Evolutionary conservation across 2,888 invertebrate genomes (phyloP), one percentile per base, ranked within the genome.

Genomic region (Napeogenes inachia): DNA sequence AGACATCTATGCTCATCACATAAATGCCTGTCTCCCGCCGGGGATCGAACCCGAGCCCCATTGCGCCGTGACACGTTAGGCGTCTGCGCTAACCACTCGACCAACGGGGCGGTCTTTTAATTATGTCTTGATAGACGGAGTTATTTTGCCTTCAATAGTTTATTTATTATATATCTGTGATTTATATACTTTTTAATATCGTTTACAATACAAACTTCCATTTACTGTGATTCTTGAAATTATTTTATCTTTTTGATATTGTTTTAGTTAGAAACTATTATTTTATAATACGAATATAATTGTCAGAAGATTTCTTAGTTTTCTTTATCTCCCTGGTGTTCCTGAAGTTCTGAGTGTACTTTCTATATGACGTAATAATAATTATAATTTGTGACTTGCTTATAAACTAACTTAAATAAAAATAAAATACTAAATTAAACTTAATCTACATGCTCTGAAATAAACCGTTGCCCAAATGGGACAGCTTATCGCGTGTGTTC

Each of bases 181-280:
- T 21, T 21, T 4, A 50, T 57, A 35, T 54, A 56, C 12, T 30
- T 56, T 38, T 45, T 8, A 61, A 57, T 46, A 56, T 62, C 66
- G 75, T 70, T 84, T 70, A 71, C 79, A 78, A 77, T 76, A 68
- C 78, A 80, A 80, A 75, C 84, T 85, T 86, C 81, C 79, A 80
- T 79, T 75, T 77, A 78, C 83, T 87, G 85, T 87, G 87, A 87
- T 87, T 81, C 84, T 80, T 79, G 69, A 68, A 61, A 66, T 65
- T 68, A 61, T 68, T 59, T 65, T 54, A 65, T 66, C 61, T 65
- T 33, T 55, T 54, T 62, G 53, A 61, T 62, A 42, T 56, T 63
- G 56, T 64, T 62, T 67, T 61, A 50, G 10, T 50, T 8, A 5
- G 30, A 30, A 50, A 21, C 56, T 62, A 61, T 58, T 63, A 42